phyloP scores from a whole-genome alignment of 1,140 invertebrate species.

The Hycleus phaleratus region DNA sequence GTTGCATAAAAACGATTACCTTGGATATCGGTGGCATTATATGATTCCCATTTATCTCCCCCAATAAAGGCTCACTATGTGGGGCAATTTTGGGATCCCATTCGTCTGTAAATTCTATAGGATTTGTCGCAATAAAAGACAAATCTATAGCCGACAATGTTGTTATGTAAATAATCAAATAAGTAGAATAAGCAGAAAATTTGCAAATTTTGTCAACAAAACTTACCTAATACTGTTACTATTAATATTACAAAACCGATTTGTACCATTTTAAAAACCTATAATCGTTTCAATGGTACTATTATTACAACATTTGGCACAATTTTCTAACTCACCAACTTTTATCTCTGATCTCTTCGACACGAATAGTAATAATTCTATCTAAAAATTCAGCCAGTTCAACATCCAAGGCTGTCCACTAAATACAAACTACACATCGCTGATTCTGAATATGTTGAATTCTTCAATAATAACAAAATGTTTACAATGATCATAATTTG shows the following conservation, averaged over 20 bases:
- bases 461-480: conserved; percentile 3
- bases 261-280: too few species aligned
- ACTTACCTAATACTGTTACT: too few species aligned
- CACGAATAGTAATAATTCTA: neutral
- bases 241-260: too few species aligned
- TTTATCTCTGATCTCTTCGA: neutral
- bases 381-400: conserved; percentile 1
- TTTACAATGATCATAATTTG: conserved; percentile 6
- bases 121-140: conserved; percentile 4
- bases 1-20: neutral
- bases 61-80: conserved; percentile 24
- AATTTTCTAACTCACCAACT: conserved; percentile 2
- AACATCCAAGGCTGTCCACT: conserved; percentile 14
- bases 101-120: conserved; percentile 25
- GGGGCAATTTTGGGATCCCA: conserved; percentile 29
- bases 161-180: too few species aligned
- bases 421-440: conserved; percentile 12
- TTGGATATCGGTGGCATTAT: conserved; percentile 17
- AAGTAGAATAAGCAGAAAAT: too few species aligned
- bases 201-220: too few species aligned
- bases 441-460: conserved; percentile 12
- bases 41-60: conserved; percentile 10
- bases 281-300: too few species aligned
- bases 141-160: too few species aligned
- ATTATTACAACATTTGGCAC: too few species aligned